phyloP scores from a whole-genome alignment of 2,797 vertebrate genomes.

The Galagoides demidoff region DNA sequence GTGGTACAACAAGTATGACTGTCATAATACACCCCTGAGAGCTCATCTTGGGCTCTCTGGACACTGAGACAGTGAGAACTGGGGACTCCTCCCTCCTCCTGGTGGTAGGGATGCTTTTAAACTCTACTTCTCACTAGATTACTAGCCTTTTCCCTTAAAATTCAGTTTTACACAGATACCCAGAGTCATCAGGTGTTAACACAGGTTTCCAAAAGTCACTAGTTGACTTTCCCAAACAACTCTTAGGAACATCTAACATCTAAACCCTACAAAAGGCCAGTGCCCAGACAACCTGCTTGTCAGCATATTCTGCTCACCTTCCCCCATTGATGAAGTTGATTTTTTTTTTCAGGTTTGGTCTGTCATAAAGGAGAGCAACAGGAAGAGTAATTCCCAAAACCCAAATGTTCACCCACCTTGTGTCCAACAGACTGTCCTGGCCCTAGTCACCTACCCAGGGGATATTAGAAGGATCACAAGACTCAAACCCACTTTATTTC shows the following conservation, averaged over 20 bases:
- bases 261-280: not conserved
- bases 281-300: not conserved
- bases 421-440: not conserved
- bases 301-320: fast-evolving
- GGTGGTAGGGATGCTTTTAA: not conserved
- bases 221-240: not conserved
- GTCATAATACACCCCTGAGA: not conserved
- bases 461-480: not conserved
- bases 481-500: not conserved
- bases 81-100: no score
- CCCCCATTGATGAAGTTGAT: not conserved
- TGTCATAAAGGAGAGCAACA: not conserved
- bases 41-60: not conserved
- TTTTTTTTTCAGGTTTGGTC: not conserved
- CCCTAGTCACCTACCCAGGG: not conserved
- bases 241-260: not conserved
- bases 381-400: not conserved
- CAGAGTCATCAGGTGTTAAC: no score
- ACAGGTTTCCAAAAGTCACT: not conserved
- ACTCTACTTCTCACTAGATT: not conserved
- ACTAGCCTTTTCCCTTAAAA: not conserved
- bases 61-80: not conserved
- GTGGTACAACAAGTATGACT: not conserved
- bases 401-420: not conserved
- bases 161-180: not conserved